These are phyloP conservation scores for Trachurus trachurus DNA, from an alignment of 2,797 vertebrate genomes.

Conservation along the genomic window DNA sequence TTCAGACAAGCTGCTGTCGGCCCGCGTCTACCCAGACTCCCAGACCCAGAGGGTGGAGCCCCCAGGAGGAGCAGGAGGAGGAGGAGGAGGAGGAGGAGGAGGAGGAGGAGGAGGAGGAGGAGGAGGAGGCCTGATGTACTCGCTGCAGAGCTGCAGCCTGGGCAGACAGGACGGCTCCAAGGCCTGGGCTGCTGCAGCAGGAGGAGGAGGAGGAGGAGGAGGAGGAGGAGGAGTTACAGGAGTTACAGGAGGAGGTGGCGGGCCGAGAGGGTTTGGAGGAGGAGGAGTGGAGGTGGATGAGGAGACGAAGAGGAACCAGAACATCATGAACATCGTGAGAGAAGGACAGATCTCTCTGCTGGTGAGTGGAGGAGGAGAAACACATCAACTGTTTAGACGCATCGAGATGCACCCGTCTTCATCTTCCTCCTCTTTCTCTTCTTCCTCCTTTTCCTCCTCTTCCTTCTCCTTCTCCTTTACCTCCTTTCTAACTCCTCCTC, in stretches of 20 bases:
- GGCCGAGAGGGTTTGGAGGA: constrained; percentile 76
- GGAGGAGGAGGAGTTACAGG: constrained; percentile 65
- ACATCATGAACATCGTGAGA: constrained; percentile 96
- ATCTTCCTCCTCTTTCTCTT: no score
- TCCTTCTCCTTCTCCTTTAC: neutral
- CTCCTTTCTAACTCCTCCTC: no score
- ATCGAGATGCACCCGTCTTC: no score
- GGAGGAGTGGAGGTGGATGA: constrained; percentile 84
- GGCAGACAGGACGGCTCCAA: constrained; percentile 82
- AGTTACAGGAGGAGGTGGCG: constrained; percentile 72
- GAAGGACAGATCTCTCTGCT: constrained; percentile 93
- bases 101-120: no score
- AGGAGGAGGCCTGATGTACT: constrained; percentile 79
- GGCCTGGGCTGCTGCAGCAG: constrained; percentile 73
- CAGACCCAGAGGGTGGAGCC: constrained; percentile 83
- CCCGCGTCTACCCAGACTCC: constrained; percentile 88
- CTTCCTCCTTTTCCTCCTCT: neutral
- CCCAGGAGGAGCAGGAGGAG: constrained; percentile 54
- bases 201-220: constrained; percentile 72
- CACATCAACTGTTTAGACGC: neutral
- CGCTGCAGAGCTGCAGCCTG: constrained; percentile 76
- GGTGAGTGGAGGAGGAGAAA: constrained; percentile 57
- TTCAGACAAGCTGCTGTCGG: constrained; percentile 87
- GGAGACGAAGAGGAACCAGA: constrained; percentile 92
- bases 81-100: constrained; percentile 39